These are phyloP conservation scores for Brachionus manjavacas DNA, from an alignment of 1,140 invertebrate species.

Conservation along the genomic window DNA sequence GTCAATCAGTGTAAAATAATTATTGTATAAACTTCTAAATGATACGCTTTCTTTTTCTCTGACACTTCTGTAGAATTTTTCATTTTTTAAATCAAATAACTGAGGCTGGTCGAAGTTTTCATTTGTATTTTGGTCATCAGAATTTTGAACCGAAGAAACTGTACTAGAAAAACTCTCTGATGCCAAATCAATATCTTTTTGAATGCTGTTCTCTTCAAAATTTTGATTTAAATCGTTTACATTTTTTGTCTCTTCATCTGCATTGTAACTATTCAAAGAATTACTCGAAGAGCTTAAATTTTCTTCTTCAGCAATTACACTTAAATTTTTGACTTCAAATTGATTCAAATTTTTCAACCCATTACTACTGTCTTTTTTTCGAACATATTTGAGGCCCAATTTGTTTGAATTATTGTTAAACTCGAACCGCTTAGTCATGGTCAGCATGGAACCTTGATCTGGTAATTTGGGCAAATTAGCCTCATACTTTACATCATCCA, in stretches of 20 bases:
- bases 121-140: neutral
- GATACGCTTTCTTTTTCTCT: neutral
- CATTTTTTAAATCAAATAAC: neutral
- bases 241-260: neutral
- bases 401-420: neutral
- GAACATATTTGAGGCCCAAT: neutral
- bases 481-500: neutral
- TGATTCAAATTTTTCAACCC: constrained; percentile 21
- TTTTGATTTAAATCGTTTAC: neutral
- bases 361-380: neutral
- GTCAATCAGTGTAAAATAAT: neutral
- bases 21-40: neutral
- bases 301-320: constrained; percentile 27
- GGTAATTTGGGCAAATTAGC: neutral
- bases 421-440: neutral
- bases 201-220: neutral
- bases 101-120: neutral
- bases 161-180: constrained; percentile 2
- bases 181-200: constrained; percentile 21
- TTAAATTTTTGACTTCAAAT: neutral
- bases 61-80: neutral
- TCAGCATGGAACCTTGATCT: neutral
- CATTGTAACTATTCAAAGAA: neutral
- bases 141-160: neutral
- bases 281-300: neutral